Evolutionary conservation across 2,888 invertebrate genomes (phyloP).

Genomic region (Xestoiulus laeticollis): DNA sequence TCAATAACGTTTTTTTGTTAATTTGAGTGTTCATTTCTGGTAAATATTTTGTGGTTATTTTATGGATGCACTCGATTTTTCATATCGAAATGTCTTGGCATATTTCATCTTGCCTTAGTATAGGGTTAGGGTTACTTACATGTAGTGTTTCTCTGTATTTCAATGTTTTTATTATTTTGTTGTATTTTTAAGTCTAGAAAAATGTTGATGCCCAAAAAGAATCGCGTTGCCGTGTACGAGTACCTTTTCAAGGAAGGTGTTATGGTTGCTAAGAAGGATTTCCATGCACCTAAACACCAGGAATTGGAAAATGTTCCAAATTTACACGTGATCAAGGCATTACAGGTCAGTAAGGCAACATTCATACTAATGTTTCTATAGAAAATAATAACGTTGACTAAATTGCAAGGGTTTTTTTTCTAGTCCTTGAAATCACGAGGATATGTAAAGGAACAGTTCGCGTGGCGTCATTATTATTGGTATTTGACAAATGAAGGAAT

Average conservation of each 20-base stretch:
- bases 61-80: neutral
- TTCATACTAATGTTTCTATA: neutral
- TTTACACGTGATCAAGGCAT: conserved; percentile 97
- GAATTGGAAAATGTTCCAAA: conserved; percentile 95
- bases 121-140: no score
- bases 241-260: conserved; percentile 99
- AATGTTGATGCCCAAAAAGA: conserved; percentile 99
- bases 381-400: neutral
- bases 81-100: neutral
- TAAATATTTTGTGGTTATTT: neutral
- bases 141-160: neutral
- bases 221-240: conserved; percentile 95
- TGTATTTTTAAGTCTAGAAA: conserved; percentile 61
- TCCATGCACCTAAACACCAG: conserved; percentile 96
- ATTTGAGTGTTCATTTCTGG: neutral
- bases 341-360: conserved; percentile 73
- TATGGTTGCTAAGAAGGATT: conserved; percentile 99
- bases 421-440: conserved; percentile 94
- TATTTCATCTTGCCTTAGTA: neutral
- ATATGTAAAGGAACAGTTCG: conserved; percentile 99
- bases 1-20: neutral
- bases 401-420: conserved; percentile 59
- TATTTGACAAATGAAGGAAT: conserved; percentile 98
- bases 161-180: neutral
- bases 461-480: conserved; percentile 99